Base-by-base conservation (phyloP, 2,113 vertebrate genomes). In the Origma solitaria region DNA sequence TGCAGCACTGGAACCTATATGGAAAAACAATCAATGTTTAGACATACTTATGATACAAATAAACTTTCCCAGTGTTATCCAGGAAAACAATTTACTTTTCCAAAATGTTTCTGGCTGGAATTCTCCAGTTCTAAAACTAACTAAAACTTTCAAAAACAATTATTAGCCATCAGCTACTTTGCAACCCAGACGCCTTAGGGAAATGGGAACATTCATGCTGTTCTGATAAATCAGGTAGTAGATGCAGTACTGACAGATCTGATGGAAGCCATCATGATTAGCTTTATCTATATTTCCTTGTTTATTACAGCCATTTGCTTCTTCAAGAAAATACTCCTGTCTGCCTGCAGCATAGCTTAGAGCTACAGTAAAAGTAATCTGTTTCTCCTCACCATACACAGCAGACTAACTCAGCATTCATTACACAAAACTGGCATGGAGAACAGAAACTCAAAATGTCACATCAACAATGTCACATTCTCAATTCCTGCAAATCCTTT, bases 281-380 rank as follows among this genome's bases (percentile, higher is more conserved):
- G 56, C 54, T 44, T 82, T 22, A 78, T 92, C 86, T 94, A 11
- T 92, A 94, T 96, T 85, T 95, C 90, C 82, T 94, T 94, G 56
- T 96, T 96, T 97, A 92, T 95, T 96, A 87, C 64, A 96, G 66
- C 12, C 69, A 73, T 94, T 91, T 95, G 95, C 90, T 96, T 83
- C 88, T 96, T 96, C 93, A 96, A 82, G 88, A 94, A 96, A 97
- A 85, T 71, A 89, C 18, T 90, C 60, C 77, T 51, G 86, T 95
- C 79, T 97, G 94, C 90, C 92, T 95, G 72, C 35, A 96, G 94
- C 80, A 95, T 66, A 96, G 49, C 82, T 95, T 81, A 84, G 35
- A 89, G 83, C 49, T 78, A 95, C 44, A 72, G 60, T 71, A 77
- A 92, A 91, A 90, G 91, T 88, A 87, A 65, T 42, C 23, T 65